A percentile compares a stretch with the other conserved stretches of the same genome.
phyloP scores from a whole-genome alignment of 2,888 invertebrate species.

The Baronia brevicornis region DNA sequence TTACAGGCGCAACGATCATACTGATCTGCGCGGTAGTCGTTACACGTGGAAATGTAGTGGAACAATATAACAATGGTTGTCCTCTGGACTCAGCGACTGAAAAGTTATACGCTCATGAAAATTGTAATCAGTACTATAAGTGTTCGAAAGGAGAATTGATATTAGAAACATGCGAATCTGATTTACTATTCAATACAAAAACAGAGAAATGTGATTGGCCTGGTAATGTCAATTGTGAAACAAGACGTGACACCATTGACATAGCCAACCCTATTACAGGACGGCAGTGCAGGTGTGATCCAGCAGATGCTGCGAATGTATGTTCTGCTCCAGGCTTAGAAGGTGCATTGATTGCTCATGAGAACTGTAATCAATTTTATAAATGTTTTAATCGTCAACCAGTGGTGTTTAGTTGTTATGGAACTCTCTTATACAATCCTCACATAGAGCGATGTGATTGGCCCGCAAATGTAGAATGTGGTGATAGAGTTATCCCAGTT shows the following conservation, averaged over 20 bases:
- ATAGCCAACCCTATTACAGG: too few species aligned
- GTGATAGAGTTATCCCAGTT: conserved; percentile 22
- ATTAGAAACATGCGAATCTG: conserved; percentile 22
- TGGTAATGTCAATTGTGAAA: conserved; percentile 33
- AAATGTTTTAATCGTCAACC: conserved; percentile 23
- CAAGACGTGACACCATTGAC: too few species aligned
- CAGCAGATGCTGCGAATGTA: conserved; percentile 25
- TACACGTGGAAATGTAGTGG: conserved; percentile 27
- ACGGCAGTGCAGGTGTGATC: conserved; percentile 14
- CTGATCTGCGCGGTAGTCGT: conserved; percentile 43
- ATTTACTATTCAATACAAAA: conserved; percentile 22
- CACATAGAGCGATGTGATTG: conserved; percentile 28
- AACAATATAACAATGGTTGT: conserved; percentile 25
- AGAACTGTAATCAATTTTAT: conserved; percentile 32
- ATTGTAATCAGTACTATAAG: conserved; percentile 33
- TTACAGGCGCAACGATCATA: conserved; percentile 39
- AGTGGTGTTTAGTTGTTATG: conserved; percentile 22
- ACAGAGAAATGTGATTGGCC: conserved; percentile 28
- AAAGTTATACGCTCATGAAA: conserved; percentile 28
- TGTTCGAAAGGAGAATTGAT: conserved; percentile 30
- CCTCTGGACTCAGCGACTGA: conserved; percentile 23
- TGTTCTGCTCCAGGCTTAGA: conserved; percentile 26
- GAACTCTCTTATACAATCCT: conserved; percentile 26
- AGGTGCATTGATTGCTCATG: conserved; percentile 29
- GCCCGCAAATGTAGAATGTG: conserved; percentile 30